Percentiles rank a stretch among this genome's conserved stretches.
These are phyloP conservation scores for Amblyraja radiata DNA, from an alignment of 2,797 vertebrate species.

Conservation along the genomic window DNA sequence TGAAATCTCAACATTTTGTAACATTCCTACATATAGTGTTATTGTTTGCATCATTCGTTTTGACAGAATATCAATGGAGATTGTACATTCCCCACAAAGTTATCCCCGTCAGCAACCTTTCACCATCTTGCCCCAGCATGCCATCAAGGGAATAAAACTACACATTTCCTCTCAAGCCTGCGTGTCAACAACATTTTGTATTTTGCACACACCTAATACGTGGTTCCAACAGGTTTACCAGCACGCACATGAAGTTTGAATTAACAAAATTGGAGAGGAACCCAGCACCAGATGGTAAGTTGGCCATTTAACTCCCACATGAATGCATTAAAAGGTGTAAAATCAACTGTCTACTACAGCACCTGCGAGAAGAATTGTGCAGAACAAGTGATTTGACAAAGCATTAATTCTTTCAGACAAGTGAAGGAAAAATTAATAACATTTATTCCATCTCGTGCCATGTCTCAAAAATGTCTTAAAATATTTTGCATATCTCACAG, in stretches of 20 bases:
- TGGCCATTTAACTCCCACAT: not conserved
- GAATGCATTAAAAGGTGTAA: constrained; percentile 21
- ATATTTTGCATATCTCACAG: not conserved
- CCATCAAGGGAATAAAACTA: not conserved
- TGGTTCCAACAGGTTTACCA: constrained; percentile 33
- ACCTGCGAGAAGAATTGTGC: not conserved
- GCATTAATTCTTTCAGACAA: not conserved
- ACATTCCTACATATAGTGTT: not conserved
- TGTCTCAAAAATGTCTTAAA: not conserved
- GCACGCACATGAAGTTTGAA: not conserved
- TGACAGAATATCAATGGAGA: constrained; percentile 10
- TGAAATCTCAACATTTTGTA: too few relatives aligned
- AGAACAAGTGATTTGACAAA: not conserved
- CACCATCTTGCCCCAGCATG: constrained; percentile 24
- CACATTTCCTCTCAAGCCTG: not conserved
- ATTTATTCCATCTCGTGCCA: not conserved
- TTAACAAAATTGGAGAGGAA: constrained; percentile 28
- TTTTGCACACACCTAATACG: constrained; percentile 5
- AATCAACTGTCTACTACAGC: constrained; percentile 5
- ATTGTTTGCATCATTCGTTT: constrained; percentile 24
- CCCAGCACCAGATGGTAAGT: constrained; percentile 26
- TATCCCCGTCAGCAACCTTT: not conserved
- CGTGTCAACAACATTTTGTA: constrained; percentile 8
- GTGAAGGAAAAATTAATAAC: not conserved
- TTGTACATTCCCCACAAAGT: not conserved